These are phyloP conservation scores for Leptothorax acervorum DNA, from an alignment of 2,888 invertebrate species.

Conservation along the genomic window DNA sequence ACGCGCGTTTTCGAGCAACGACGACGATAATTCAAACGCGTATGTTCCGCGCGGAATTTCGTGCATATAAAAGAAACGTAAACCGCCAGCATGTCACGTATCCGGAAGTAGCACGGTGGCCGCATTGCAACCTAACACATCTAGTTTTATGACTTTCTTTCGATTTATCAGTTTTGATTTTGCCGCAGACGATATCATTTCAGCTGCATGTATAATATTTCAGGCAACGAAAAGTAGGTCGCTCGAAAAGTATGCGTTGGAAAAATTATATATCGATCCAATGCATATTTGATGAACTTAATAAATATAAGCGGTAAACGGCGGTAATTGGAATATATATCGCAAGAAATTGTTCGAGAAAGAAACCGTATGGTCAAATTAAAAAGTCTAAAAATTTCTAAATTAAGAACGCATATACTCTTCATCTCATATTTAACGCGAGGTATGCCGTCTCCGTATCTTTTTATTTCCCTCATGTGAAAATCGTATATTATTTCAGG, in stretches of 20 bases:
- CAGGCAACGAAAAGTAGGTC: slow-evolving; percentile 24
- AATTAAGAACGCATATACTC: background rate
- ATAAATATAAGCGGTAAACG: background rate
- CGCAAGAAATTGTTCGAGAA: background rate
- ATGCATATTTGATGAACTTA: background rate
- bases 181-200: background rate
- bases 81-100: background rate
- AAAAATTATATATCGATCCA: background rate
- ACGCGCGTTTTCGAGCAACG: background rate
- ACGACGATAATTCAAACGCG: slow-evolving; percentile 1
- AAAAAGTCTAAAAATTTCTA: background rate
- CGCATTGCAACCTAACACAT: background rate
- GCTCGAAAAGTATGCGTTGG: background rate
- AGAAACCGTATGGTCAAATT: background rate
- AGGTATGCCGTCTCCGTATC: background rate
- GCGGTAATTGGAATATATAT: background rate
- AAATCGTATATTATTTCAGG: slow-evolving; percentile 13
- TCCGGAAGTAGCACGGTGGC: background rate
- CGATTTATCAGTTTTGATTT: background rate
- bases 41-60: slow-evolving; percentile 4
- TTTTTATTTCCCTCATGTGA: slow-evolving; percentile 2
- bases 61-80: slow-evolving; percentile 11
- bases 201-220: slow-evolving; percentile 12
- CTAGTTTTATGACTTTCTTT: slow-evolving; percentile 1
- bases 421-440: background rate